Base-by-base conservation (phyloP, 1,140 invertebrate genomes). In the Homarus americanus region DNA sequence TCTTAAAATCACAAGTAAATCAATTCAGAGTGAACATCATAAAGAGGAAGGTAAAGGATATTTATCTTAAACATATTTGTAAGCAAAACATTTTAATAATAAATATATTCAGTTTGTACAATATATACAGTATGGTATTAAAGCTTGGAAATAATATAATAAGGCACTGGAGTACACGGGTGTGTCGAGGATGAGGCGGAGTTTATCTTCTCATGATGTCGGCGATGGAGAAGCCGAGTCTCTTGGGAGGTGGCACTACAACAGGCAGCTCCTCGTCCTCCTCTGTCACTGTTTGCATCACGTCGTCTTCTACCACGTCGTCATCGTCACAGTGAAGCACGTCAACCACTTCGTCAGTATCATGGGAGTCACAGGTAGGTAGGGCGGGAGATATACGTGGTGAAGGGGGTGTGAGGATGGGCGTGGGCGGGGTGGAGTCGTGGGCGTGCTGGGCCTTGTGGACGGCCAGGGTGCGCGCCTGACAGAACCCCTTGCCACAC, bases 401-500 rank as follows among this genome's bases (percentile, higher is more conserved):
- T 38, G 72, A 24, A 5, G 87, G 66, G 87, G 87, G n/a, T 10
- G 38, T 28, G 83, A 17, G 69, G 40, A 20, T 15, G n/a, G 79
- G 63, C 63, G 87, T 53, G 40, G 36, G 41, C 2, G 66, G 28
- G 20, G n/a, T 17, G 87, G 99, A 99, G 94, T 91, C 89, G 82
- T 91, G 89, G 82, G 89, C 91, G 84, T 91, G 91, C 36, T 91
- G 91, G 32, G 91, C 84, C 78, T 91, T 91, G 95, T 99, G 98
- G 0, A 99, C 98, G 5, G 98, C 98, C 91, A 99, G 94, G 0
- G 98, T 99, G 88, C 98, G 95, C 0, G 97, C 98, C 94, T 99
- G 98, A 94, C 98, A 99, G 94, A 99, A 99, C 0, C 98, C 98
- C 94, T 99, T 99, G 53, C 98, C 98, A 94, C 98, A 99, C 93